Conservation (phyloP, 1,140 invertebrate species). For the Atta texana region DNA sequence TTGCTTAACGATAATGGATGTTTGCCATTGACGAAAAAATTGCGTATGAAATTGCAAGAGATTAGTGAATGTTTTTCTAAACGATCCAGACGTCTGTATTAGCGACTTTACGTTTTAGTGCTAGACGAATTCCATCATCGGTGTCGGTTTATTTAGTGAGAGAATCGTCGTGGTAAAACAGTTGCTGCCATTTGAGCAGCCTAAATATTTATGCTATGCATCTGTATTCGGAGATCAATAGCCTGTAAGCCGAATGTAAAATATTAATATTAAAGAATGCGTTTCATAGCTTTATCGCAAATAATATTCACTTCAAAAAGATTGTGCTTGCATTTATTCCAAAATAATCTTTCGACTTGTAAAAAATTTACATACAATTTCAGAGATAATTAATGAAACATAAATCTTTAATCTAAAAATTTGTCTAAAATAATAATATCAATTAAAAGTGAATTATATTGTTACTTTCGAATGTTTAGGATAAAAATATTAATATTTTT, state of each 20-base stretch:
- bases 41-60: not conserved
- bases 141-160: slow-evolving; percentile 34
- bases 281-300: not conserved
- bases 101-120: slow-evolving; percentile 1
- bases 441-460: not conserved
- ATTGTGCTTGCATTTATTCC: not conserved
- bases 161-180: slow-evolving; percentile 1
- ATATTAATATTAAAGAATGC: slow-evolving; percentile 11
- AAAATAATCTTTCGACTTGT: not conserved
- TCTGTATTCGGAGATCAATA: not conserved
- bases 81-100: not conserved
- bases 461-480: not conserved
- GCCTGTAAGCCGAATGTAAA: not conserved
- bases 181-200: slow-evolving; percentile 2
- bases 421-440: slow-evolving; percentile 13
- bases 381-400: not conserved
- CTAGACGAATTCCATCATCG: slow-evolving; percentile 23
- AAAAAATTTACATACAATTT: not conserved
- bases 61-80: slow-evolving; percentile 22
- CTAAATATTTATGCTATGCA: slow-evolving; percentile 34
- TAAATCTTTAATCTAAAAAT: not conserved
- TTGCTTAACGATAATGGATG: slow-evolving; percentile 38
- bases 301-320: not conserved
- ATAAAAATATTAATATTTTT: not conserved
- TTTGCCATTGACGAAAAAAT: slow-evolving; percentile 16